Conservation (phyloP, 2,113 vertebrate species). For the Limanda limanda region DNA sequence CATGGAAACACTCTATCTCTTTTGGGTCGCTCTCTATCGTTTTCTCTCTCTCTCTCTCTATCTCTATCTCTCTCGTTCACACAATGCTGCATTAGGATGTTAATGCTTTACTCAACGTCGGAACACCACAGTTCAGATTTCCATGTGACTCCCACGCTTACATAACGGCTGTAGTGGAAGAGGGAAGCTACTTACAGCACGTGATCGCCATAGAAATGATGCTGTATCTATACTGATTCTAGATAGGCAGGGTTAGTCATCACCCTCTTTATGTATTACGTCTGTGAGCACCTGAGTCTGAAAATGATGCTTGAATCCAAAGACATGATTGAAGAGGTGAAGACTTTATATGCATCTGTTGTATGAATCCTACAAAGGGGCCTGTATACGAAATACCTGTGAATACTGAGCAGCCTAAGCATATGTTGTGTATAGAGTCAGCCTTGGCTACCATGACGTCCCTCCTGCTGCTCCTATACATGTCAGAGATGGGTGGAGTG, state of each 20-base stretch:
- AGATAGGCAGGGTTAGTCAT: neutral
- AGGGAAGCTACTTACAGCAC: conserved; percentile 55
- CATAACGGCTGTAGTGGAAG: conserved; percentile 62
- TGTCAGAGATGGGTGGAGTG: conserved; percentile 3
- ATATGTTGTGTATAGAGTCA: neutral
- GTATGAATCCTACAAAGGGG: no score
- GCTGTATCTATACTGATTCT: conserved; percentile 5
- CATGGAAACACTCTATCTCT: conserved; percentile 81
- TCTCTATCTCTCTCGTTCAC: conserved; percentile 34
- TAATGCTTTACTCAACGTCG: conserved; percentile 62
- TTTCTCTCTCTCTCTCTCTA: conserved; percentile 15
- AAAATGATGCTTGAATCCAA: neutral
- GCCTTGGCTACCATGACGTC: neutral
- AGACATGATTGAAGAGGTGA: neutral
- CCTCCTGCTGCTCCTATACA: conserved; percentile 9
- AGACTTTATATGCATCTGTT: neutral
- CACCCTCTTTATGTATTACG: neutral
- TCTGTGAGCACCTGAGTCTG: no score
- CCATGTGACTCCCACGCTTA: conserved; percentile 69
- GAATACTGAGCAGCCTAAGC: conserved; percentile 4
- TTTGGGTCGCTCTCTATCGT: conserved; percentile 53
- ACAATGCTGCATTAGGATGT: conserved; percentile 72
- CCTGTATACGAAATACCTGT: neutral
- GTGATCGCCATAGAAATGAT: conserved; percentile 29
- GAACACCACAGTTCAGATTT: conserved; percentile 65